These are phyloP conservation scores for Sterna hirundo DNA, from an alignment of 2,113 vertebrate species.

Conservation along the genomic window DNA sequence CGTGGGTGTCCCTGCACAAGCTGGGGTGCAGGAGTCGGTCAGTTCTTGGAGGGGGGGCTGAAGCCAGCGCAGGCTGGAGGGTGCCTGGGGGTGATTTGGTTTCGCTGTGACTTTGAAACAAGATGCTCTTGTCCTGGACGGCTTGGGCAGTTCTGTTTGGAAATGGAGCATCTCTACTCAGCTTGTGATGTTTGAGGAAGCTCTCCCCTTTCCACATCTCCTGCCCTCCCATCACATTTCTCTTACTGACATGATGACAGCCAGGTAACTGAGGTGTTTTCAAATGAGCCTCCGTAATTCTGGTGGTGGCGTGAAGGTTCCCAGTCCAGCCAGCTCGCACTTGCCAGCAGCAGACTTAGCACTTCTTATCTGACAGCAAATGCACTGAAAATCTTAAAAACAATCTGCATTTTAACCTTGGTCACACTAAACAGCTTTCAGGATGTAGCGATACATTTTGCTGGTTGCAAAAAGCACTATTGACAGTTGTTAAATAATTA, in stretches of 20 bases:
- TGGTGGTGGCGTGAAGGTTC: not conserved
- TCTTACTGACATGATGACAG: not conserved
- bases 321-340: not conserved
- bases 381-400: not conserved
- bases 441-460: not conserved
- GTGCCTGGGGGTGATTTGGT: not conserved
- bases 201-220: not conserved
- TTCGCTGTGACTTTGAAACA: not conserved
- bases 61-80: not conserved
- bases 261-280: not conserved
- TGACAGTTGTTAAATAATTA: not conserved
- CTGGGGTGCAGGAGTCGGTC: not conserved
- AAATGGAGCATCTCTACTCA: not conserved
- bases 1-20: not conserved
- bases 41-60: rapidly evolving
- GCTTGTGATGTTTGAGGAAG: not conserved
- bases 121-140: not conserved
- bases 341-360: not conserved
- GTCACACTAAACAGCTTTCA: not conserved
- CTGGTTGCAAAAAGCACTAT: not conserved
- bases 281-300: not conserved
- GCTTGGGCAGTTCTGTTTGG: not conserved
- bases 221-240: not conserved
- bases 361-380: not conserved
- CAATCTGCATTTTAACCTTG: not conserved